Base-by-base conservation (phyloP, 2,888 invertebrate species). In the Meteorus cinctellus region DNA sequence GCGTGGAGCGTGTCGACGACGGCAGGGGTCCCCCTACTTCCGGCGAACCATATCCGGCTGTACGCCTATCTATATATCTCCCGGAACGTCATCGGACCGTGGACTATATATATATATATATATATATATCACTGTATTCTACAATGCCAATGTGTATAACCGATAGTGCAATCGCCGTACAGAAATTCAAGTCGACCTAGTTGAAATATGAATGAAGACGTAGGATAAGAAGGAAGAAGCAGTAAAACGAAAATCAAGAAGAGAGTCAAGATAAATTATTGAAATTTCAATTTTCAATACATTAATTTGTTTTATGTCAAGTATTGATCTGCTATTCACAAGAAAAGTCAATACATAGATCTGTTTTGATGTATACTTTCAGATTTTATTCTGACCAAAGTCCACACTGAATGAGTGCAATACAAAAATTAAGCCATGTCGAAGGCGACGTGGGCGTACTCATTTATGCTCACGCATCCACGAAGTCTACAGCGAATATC, bases 41-140 rank as follows among this genome's bases (percentile, higher is more conserved):
- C 89, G 89, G 88, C 86, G 85, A 85, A 85, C 84, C 86, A 85
- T 89, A 88, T 89, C 89, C 89, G 89, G 88, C 83, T 86, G 85
- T 86, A 87, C 87, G 87, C 88, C 89, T 82, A 82, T 80, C 86
- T 79, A 76, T 78, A 77, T 19, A 55, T 55, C 55, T 79, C 75
- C 77, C 78, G 67, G 76, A 72, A 83, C 85, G 84, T 72, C 55
- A 55, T 55, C 84, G 81, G 84, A 86, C 85, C 85, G 84, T 86
- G 83, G 80, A 83, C 83, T 66, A 72, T 78, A 78, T 74, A 48
- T n/a, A 48, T 48, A n/a, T n/a, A 55, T 19, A 5, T 55, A 55
- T 19, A 55, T 19, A 55, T 24, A 19, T 24, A 8, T 63, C 78
- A 81, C 80, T 79, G 79, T 81, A 78, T 77, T 41, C 82, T 74